Percentiles rank a stretch among this genome's conserved stretches.
These are phyloP conservation scores for Stenichneumon culpator DNA, from an alignment of 2,888 invertebrate genomes.

Conservation along the genomic window DNA sequence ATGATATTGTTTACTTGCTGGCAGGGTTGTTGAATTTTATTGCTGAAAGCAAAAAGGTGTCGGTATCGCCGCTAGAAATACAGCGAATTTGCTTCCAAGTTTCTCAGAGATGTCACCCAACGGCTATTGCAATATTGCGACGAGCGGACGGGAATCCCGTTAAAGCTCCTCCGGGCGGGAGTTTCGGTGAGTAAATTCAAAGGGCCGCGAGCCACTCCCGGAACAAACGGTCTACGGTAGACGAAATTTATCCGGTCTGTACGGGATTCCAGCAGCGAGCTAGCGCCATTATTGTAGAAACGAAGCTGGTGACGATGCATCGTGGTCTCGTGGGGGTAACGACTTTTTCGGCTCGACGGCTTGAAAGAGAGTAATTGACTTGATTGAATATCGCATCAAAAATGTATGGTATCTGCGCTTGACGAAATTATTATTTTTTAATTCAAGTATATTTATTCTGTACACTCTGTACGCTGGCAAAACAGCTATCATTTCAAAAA, in stretches of 20 bases:
- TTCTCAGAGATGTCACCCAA: neutral
- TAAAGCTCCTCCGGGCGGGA: neutral
- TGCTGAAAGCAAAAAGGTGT: neutral
- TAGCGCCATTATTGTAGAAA: neutral
- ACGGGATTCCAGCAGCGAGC: conserved; percentile 23
- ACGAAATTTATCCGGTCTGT: conserved; percentile 59
- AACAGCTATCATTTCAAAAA: too few relatives aligned
- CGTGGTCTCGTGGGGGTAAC: conserved; percentile 15
- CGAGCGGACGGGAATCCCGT: neutral
- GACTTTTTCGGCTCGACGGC: neutral
- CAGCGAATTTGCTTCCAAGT: neutral
- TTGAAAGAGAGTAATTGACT: neutral
- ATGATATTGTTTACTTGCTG: neutral
- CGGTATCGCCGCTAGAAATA: neutral
- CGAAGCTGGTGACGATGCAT: neutral
- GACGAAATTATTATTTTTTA: neutral
- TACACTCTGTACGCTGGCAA: too few relatives aligned
- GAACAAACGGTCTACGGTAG: conserved; percentile 46
- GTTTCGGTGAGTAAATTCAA: conserved; percentile 17
- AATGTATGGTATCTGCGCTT: conserved; percentile 21
- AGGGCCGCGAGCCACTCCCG: conserved; percentile 19
- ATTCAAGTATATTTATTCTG: neutral
- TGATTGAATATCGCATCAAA: conserved; percentile 63
- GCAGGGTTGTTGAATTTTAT: neutral
- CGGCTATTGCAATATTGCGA: neutral